Percentiles rank a stretch among this genome's conserved stretches.
Conservation (phyloP, 1,140 invertebrate genomes). For the Zaprionus ghesquierei region DNA sequence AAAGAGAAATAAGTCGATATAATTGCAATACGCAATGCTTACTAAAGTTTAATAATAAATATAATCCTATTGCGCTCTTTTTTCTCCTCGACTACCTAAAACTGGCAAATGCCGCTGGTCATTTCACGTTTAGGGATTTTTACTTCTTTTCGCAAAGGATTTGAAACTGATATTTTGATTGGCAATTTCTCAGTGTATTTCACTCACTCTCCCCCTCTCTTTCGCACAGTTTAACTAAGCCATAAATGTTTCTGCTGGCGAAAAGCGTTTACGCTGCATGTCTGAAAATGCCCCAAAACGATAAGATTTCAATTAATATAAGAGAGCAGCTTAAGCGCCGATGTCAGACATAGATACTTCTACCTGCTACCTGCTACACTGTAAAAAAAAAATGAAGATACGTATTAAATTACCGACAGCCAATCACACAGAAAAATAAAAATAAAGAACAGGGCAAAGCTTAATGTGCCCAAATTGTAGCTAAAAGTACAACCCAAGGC, state of each 20-base stretch:
- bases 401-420: conserved; percentile 21
- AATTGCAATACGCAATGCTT: background rate
- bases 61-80: background rate
- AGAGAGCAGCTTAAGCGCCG: conserved; percentile 23
- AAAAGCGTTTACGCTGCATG: conserved; percentile 25
- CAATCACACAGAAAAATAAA: background rate
- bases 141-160: background rate
- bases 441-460: background rate
- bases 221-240: conserved; percentile 13
- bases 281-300: conserved; percentile 31
- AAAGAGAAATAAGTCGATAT: background rate
- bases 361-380: background rate
- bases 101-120: background rate
- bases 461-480: conserved; percentile 12
- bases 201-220: background rate
- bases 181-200: background rate
- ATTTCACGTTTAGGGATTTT: background rate
- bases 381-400: conserved; percentile 3
- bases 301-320: conserved; percentile 62
- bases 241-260: conserved; percentile 32
- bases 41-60: background rate
- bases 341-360: conserved; percentile 17
- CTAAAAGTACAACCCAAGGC: conserved; percentile 18
- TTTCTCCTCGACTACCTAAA: too few species aligned
- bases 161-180: conserved; percentile 38